Evolutionary conservation across 2,113 vertebrate genomes (phyloP).

Genomic region (Paratilapia polleni): DNA sequence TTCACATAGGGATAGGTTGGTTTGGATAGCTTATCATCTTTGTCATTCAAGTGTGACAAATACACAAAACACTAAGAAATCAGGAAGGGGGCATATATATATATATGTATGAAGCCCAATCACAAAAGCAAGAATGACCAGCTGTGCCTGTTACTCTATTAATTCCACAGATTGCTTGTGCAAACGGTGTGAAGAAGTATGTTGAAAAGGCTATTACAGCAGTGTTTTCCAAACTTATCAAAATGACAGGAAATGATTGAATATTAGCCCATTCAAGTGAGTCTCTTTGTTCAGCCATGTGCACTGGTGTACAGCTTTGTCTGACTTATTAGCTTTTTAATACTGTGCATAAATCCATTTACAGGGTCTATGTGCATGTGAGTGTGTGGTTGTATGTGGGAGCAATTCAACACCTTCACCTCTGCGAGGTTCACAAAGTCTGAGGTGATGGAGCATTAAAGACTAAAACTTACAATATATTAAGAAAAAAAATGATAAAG

Average conservation of each 20-base stretch:
- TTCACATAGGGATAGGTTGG: too few species aligned
- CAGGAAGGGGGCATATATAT: too few species aligned
- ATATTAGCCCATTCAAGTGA: slow-evolving; percentile 72
- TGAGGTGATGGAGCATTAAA: slow-evolving; percentile 15
- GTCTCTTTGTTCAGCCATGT: slow-evolving; percentile 71
- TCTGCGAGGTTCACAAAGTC: slow-evolving; percentile 9
- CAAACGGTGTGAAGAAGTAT: slow-evolving; percentile 74
- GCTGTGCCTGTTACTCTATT: slow-evolving; percentile 70
- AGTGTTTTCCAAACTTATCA: slow-evolving; percentile 74
- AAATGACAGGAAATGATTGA: slow-evolving; percentile 77
- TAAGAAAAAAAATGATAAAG: background rate
- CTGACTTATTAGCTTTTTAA: slow-evolving; percentile 74
- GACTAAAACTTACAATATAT: slow-evolving; percentile 12
- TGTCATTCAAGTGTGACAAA: too few species aligned
- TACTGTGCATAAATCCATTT: slow-evolving; percentile 73
- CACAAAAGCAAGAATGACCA: slow-evolving; percentile 50
- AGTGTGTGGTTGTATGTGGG: background rate
- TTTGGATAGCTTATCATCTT: too few species aligned
- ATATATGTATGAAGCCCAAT: slow-evolving; percentile 37
- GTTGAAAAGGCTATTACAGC: slow-evolving; percentile 72
- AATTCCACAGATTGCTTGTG: slow-evolving; percentile 75
- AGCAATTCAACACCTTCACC: slow-evolving; percentile 22
- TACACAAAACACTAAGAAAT: too few species aligned
- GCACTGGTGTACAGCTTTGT: slow-evolving; percentile 61
- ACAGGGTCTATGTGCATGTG: slow-evolving; percentile 7